phyloP scores from a whole-genome alignment of 2,888 invertebrate genomes.

The Rhingia rostrata region DNA sequence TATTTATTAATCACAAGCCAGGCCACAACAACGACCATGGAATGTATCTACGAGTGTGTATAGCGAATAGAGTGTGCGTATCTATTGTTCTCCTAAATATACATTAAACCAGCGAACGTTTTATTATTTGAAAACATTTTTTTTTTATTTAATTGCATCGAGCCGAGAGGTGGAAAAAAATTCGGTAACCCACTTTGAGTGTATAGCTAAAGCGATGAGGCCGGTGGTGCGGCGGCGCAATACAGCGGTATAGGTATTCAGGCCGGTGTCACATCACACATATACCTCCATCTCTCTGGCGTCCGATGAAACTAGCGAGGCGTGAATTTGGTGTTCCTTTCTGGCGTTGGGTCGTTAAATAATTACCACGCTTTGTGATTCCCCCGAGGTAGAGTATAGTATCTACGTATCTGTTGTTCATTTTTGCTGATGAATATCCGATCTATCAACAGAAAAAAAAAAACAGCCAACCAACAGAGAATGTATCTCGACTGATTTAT shows the following conservation, averaged over 20 bases:
- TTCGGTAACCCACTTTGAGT: constrained; percentile 56
- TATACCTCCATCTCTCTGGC: constrained; percentile 34
- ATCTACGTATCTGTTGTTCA: constrained; percentile 32
- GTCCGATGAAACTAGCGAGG: constrained; percentile 70
- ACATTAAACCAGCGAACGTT: constrained; percentile 28
- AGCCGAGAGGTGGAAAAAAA: constrained; percentile 26
- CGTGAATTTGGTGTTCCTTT: constrained; percentile 71
- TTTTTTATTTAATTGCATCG: constrained; percentile 29
- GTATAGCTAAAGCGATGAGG: background rate
- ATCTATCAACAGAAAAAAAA: constrained; percentile 30
- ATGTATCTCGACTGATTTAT: constrained; percentile 71
- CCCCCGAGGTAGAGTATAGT: constrained; percentile 12
- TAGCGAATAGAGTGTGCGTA: constrained; percentile 29
- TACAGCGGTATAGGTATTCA: constrained; percentile 22
- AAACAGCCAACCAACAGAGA: background rate
- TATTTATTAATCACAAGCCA: constrained; percentile 64
- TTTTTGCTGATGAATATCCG: constrained; percentile 59
- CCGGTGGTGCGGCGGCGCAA: background rate
- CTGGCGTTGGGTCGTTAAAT: constrained; percentile 72
- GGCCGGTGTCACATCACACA: constrained; percentile 65
- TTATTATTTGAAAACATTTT: constrained; percentile 19
- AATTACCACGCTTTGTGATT: constrained; percentile 74
- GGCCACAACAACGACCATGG: constrained; percentile 25
- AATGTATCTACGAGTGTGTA: constrained; percentile 23
- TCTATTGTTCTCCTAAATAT: constrained; percentile 57